Evolutionary conservation across 2,888 invertebrate genomes (phyloP).

Genomic region (Euplexia lucipara): DNA sequence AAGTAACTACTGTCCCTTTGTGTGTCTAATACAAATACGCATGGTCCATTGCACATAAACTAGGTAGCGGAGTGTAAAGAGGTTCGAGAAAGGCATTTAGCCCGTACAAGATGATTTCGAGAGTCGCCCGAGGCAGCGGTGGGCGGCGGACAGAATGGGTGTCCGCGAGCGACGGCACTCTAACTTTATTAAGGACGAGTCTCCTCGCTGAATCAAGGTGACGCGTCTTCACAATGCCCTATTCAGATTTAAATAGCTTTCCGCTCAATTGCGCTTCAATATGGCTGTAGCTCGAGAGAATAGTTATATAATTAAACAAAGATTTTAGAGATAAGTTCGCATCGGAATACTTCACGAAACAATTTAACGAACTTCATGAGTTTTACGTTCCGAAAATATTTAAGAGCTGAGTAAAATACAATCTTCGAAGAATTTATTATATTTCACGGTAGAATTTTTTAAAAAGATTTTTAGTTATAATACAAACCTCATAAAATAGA

Average conservation of each 20-base stretch:
- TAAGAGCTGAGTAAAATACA: conserved; percentile 48
- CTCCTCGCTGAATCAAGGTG: conserved; percentile 88
- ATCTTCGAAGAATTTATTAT: conserved; percentile 25
- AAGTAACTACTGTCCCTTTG: conserved; percentile 68
- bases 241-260: conserved; percentile 91
- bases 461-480: conserved; percentile 26
- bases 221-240: conserved; percentile 89
- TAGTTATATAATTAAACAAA: conserved; percentile 89
- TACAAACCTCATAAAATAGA: conserved; percentile 17
- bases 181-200: conserved; percentile 88
- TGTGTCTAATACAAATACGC: conserved; percentile 64
- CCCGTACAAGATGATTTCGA: conserved; percentile 78
- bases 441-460: conserved; percentile 25
- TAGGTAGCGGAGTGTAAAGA: conserved; percentile 74
- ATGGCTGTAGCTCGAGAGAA: conserved; percentile 82
- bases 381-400: conserved; percentile 60
- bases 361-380: conserved; percentile 65
- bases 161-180: conserved; percentile 82
- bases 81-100: conserved; percentile 77
- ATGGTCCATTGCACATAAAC: conserved; percentile 73
- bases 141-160: conserved; percentile 74
- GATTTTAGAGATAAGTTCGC: conserved; percentile 78
- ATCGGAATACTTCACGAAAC: conserved; percentile 67
- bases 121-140: conserved; percentile 74
- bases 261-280: conserved; percentile 90